Percentiles rank a stretch among this genome's conserved stretches.
Evolutionary conservation across 2,888 invertebrate genomes (phyloP).

Genomic region (Furcula furcula): DNA sequence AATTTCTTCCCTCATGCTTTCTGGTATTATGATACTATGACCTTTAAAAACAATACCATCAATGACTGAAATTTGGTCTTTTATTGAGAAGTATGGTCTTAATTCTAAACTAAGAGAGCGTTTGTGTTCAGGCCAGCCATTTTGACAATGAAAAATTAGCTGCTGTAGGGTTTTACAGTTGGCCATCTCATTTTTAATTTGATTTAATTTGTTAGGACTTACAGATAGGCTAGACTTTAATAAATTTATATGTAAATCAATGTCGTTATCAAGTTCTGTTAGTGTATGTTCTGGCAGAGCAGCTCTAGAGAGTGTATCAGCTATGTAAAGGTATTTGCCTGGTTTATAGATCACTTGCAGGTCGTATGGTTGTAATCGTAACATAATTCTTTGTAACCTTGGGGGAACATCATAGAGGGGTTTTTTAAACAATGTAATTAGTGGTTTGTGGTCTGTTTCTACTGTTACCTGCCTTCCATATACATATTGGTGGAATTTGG

Average conservation of each 20-base stretch:
- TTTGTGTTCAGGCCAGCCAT: too few species aligned
- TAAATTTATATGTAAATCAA: too few species aligned
- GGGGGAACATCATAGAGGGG: slow-evolving; percentile 8
- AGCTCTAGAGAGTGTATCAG: slow-evolving; percentile 12
- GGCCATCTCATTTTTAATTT: too few species aligned
- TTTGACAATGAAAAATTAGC: too few species aligned
- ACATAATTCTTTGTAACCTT: slow-evolving; percentile 13
- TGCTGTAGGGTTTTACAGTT: too few species aligned
- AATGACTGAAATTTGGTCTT: neutral
- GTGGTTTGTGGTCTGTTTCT: slow-evolving; percentile 13
- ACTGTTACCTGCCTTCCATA: slow-evolving; percentile 4
- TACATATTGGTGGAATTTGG: slow-evolving; percentile 10
- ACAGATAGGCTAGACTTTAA: too few species aligned
- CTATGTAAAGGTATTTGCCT: slow-evolving; percentile 7
- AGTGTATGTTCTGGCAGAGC: neutral
- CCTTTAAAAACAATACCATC: neutral
- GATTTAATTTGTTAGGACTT: too few species aligned
- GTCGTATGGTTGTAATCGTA: slow-evolving; percentile 10
- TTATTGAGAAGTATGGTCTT: neutral
- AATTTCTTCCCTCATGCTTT: neutral
- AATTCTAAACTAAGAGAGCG: too few species aligned
- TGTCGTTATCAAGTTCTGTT: too few species aligned
- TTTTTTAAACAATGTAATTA: slow-evolving; percentile 14
- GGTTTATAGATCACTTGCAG: slow-evolving; percentile 10
- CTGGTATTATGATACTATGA: neutral